A percentile compares a stretch with the other conserved stretches of the same genome.
Evolutionary conservation across 2,888 invertebrate species (phyloP).

Genomic region (Andrena minutula): DNA sequence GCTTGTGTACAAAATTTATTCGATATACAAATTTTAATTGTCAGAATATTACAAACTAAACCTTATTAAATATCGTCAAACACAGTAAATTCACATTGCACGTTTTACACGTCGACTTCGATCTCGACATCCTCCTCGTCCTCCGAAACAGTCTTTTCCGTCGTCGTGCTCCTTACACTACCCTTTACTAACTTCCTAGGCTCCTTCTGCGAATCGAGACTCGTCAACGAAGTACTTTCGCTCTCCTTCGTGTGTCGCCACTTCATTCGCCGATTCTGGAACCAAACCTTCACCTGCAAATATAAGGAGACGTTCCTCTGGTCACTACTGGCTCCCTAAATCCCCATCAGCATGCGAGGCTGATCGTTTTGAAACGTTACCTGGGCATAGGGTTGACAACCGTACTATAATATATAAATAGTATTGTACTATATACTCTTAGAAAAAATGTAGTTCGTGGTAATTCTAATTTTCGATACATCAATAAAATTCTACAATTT

Average conservation of each 20-base stretch:
- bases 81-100: conserved; percentile 12
- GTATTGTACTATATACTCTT: no score
- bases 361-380: conserved; percentile 79
- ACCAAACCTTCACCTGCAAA: conserved; percentile 95
- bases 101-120: conserved; percentile 76
- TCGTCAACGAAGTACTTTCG: conserved; percentile 64
- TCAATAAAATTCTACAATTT: no score
- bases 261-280: conserved; percentile 96
- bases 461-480: no score
- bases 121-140: conserved; percentile 78
- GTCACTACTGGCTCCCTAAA: no score
- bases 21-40: conserved; percentile 10
- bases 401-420: no score
- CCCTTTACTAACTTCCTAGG: conserved; percentile 52
- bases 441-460: no score
- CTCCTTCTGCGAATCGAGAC: conserved; percentile 72
- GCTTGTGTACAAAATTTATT: conserved; percentile 45
- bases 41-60: conserved; percentile 34
- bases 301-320: no score
- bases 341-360: no score
- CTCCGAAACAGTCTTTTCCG: conserved; percentile 47
- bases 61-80: neutral
- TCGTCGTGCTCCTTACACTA: conserved; percentile 14
- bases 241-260: conserved; percentile 93
- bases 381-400: conserved; percentile 89